Evolutionary conservation across 2,113 vertebrate genomes (phyloP), one percentile per base, ranked within the genome.

Genomic region (Burhinus oedicnemus): DNA sequence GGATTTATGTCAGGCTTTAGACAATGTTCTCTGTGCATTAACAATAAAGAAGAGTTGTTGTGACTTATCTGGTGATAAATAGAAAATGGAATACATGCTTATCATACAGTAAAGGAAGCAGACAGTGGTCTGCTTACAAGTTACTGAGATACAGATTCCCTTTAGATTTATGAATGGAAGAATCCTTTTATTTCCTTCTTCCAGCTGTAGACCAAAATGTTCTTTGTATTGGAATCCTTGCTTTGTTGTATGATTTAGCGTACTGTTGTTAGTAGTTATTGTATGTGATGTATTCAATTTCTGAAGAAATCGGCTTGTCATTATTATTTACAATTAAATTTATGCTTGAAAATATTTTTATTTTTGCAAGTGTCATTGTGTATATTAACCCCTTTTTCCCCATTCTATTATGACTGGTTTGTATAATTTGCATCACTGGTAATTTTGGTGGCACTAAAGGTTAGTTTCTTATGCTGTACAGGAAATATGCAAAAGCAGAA

Each of bases 401-500:
- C 11, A 51, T 68, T 84, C 22, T 15, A 10, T 51, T 71, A 0
- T 44, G 16, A 47, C 20, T 90, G 17, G 5, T 57, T 64, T 65
- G 26, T 51, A 8, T 57, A 30, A 38, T 61, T 72, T 74, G 36
- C 15, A n/a, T 83, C 29, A 42, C 26, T 96, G 64, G 22, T 16
- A 9, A 1, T 74, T 66, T 75, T 57, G 20, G 5, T 83, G 40
- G 13, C 29, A 60, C 11, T 93, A 54, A 95, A 92, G 16, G 7
- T 58, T 77, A 25, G 49, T 68, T 76, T 90, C 12, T 86, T 82
- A 4, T 6, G 17, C 14, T 72, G 23, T 84, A 61, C 83, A 99
- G 99, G 98, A 99, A 99, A 96, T 99, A 99, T 0, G 98, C 98
- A 30, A 99, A 99, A 97, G 99, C 99, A n/a, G 99, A 99, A 97